Percentiles rank a stretch among this genome's conserved stretches.
Evolutionary conservation across 1,140 invertebrate species (phyloP).

Genomic region (Tribolium madens): DNA sequence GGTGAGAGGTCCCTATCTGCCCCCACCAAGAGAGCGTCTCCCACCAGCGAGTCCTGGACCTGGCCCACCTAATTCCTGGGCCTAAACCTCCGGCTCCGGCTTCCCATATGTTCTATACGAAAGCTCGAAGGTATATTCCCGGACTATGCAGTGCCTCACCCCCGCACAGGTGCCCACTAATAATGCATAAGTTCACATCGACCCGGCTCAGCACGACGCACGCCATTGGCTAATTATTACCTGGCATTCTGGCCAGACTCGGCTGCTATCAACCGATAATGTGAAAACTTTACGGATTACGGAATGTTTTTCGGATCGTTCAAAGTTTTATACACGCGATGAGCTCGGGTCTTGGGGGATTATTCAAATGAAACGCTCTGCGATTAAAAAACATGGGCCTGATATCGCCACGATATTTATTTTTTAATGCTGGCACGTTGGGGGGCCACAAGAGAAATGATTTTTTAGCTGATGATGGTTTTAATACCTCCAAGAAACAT

Average conservation of each 20-base stretch:
- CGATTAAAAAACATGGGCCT: conserved; percentile 33
- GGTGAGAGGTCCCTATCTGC: conserved; percentile 47
- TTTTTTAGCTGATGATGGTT: conserved; percentile 23
- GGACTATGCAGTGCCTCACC: conserved; percentile 18
- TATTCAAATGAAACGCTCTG: conserved; percentile 25
- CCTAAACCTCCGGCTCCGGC: neutral
- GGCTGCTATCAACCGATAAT: conserved; percentile 52
- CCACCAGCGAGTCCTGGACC: conserved; percentile 44
- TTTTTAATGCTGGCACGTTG: conserved; percentile 24
- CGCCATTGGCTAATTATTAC: conserved; percentile 60
- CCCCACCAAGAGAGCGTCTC: conserved; percentile 47
- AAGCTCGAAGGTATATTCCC: conserved; percentile 17
- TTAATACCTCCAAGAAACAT: conserved; percentile 24
- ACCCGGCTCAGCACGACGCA: conserved; percentile 43
- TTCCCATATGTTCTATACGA: neutral
- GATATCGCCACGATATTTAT: conserved; percentile 8
- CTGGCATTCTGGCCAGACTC: conserved; percentile 49
- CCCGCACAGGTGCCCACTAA: conserved; percentile 49
- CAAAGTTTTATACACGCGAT: conserved; percentile 42
- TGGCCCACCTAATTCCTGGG: conserved; percentile 50
- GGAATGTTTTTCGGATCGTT: conserved; percentile 44
- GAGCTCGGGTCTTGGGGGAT: conserved; percentile 25
- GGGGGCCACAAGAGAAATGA: conserved; percentile 19
- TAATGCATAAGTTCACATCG: conserved; percentile 55
- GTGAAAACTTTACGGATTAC: conserved; percentile 50